Percentiles rank a stretch among this genome's conserved stretches.
Conservation (phyloP, 2,888 invertebrate genomes). For the Chrysomela aeneicollis region DNA sequence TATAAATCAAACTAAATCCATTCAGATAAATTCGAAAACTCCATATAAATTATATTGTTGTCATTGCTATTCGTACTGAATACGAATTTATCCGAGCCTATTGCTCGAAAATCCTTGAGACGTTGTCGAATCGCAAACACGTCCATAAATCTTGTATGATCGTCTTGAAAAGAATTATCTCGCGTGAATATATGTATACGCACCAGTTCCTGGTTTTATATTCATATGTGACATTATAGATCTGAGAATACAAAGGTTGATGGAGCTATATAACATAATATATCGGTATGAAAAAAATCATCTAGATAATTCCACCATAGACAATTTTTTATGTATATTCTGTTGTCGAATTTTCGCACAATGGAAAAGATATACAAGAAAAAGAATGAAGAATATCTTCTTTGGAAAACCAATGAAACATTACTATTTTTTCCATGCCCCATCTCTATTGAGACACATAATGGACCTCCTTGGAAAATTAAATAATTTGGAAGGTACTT, state of each 20-base stretch:
- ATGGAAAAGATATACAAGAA: too few species aligned
- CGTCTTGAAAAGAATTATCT: conserved; percentile 44
- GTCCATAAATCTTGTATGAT: conserved; percentile 46
- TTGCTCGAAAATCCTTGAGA: conserved; percentile 52
- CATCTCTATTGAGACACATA: too few species aligned
- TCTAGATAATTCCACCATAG: too few species aligned
- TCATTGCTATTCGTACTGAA: conserved; percentile 51
- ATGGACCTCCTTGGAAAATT: too few species aligned
- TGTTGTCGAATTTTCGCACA: too few species aligned
- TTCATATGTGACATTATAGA: conserved; percentile 11
- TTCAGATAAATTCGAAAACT: conserved; percentile 52
- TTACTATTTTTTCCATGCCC: too few species aligned
- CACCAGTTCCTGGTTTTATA: conserved; percentile 20
- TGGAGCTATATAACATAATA: not conserved
- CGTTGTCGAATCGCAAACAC: conserved; percentile 53
- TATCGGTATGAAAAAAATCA: not conserved
- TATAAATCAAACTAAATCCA: conserved; percentile 49
- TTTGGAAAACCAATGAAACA: too few species aligned
- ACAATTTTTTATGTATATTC: too few species aligned
- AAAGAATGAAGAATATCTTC: too few species aligned
- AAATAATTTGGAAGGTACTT: too few species aligned
- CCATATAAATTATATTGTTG: conserved; percentile 54
- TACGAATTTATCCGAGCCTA: conserved; percentile 49
- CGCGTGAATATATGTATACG: conserved; percentile 29
- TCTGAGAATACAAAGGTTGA: not conserved